A percentile compares a stretch with the other conserved stretches of the same genome.
Evolutionary conservation across 1,140 invertebrate genomes (phyloP).

Genomic region (Galendromus occidentalis): DNA sequence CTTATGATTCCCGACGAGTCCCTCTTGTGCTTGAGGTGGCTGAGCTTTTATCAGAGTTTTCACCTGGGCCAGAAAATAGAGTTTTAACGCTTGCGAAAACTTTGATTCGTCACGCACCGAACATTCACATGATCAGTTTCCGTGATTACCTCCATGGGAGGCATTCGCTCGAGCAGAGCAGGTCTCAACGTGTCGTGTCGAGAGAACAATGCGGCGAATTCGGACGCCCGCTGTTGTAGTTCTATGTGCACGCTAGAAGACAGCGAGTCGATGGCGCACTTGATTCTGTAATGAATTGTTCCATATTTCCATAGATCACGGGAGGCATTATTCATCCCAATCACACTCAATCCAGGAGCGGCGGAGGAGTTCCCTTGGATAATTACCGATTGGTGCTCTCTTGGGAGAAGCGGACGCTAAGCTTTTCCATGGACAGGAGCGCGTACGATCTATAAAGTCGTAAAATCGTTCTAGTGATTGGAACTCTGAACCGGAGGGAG

Average conservation of each 20-base stretch:
- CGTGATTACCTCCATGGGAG: constrained; percentile 41
- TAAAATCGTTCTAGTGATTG: no score
- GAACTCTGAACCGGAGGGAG: no score
- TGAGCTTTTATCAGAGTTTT: not conserved
- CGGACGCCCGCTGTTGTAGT: constrained; percentile 84
- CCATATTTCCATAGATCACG: constrained; percentile 7
- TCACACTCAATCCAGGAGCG: not conserved
- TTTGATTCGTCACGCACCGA: not conserved
- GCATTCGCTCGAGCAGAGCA: constrained; percentile 81
- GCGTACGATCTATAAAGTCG: not conserved
- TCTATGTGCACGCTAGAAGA: constrained; percentile 85
- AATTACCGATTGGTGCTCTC: not conserved
- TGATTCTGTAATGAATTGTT: constrained; percentile 45
- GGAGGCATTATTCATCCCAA: not conserved
- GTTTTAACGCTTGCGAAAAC: not conserved
- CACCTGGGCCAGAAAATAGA: not conserved
- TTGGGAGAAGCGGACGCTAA: not conserved
- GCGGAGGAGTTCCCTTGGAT: not conserved
- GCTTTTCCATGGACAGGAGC: not conserved
- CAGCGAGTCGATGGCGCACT: constrained; percentile 69
- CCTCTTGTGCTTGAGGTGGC: not conserved
- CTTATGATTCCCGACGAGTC: not conserved
- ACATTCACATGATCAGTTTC: not conserved
- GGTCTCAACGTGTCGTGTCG: constrained; percentile 49
- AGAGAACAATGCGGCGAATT: constrained; percentile 75